Evolutionary conservation across 2,888 invertebrate species (phyloP), one percentile per base, ranked within the genome.

Genomic region (Caenorhabditis becei): DNA sequence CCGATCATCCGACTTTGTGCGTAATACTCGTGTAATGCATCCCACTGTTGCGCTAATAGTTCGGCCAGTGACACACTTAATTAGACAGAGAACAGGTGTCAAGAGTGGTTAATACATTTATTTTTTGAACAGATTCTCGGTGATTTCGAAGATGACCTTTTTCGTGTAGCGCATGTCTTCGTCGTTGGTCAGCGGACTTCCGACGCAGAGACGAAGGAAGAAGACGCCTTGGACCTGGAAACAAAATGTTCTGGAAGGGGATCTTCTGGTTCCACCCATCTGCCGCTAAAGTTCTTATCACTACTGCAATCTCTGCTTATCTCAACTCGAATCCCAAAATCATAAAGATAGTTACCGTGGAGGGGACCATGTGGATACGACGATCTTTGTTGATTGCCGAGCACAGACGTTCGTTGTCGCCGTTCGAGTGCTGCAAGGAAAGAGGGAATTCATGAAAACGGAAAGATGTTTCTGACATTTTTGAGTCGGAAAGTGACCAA

Each of bases 401-500:
- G 41, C 91, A 83, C 53, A 93, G 85, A 1, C 79, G 77, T 74
- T 92, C 92, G 78, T 91, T 92, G 3, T 86, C 72, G 53, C 87
- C 90, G 87, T 92, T 92, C 3, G 87, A 78, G 28, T 88, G 90
- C 91, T 92, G 86, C 47, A 88, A 70, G n/a, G 23, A 23, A 59
- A 35, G 32, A 16, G 7, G 18, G 14, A 41, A 1, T n/a, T 53
- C 14, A 20, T 16, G 14, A 49, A 10, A 18, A 10, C n/a, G n/a
- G n/a, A n/a, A n/a, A n/a, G n/a, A n/a, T n/a, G n/a, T n/a, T n/a
- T 20, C 70, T 11, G 18, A 94, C 94, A 53, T 82, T 80, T 92
- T 94, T 95, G 32, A 96, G 92, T 88, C 96, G 93, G 91, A 98
- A 97, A 91, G 97, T 97, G 11, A 97, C 95, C 23, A 97, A 92